Conservation (phyloP, 2,113 vertebrate genomes). For the Melanocharis versteri region DNA sequence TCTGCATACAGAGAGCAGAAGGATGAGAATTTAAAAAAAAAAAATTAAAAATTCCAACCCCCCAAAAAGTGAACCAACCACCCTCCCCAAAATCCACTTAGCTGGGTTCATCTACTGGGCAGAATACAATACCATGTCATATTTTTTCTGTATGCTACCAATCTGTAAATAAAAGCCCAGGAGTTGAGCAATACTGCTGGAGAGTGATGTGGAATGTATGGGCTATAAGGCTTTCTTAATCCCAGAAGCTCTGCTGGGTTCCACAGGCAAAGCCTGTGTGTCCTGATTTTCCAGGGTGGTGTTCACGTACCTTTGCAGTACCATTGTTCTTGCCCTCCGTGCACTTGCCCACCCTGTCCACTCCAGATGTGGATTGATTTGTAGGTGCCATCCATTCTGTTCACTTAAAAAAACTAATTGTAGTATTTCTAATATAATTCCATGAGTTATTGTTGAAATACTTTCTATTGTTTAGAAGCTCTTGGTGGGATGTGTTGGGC, state of each 20-base stretch:
- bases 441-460: neutral
- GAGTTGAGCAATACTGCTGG: neutral
- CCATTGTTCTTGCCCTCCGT: neutral
- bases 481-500: neutral
- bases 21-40: neutral
- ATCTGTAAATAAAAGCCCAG: neutral
- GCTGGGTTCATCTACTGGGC: neutral
- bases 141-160: neutral
- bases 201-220: neutral
- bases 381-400: neutral
- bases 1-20: neutral
- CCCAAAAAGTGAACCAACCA: neutral
- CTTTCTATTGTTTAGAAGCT: neutral
- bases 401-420: neutral
- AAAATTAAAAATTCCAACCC: neutral
- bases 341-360: neutral
- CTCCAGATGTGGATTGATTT: neutral
- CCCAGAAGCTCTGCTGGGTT: neutral
- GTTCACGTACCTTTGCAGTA: neutral
- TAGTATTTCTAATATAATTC: neutral
- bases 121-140: neutral
- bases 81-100: neutral
- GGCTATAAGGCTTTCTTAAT: neutral
- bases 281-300: neutral
- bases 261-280: neutral